Evolutionary conservation across 2,113 vertebrate species (phyloP), one percentile per base, ranked within the genome.

Genomic region (Canis aureus): DNA sequence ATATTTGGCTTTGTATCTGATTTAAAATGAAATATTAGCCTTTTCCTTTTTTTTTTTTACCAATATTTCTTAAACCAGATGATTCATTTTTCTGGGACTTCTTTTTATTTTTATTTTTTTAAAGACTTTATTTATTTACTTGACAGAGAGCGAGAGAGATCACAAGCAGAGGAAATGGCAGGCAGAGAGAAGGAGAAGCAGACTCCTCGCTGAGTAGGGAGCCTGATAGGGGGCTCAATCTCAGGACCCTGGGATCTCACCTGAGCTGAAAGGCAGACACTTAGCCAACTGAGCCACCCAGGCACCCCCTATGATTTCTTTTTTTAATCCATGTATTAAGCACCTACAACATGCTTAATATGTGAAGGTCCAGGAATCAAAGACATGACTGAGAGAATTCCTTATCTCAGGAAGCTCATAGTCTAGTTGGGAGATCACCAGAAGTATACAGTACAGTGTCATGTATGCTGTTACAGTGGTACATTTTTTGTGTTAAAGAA

Each of bases 1-100:
- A 93, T 90, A 91, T 23, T 60, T 85, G 11, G 27, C 29, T 67
- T 96, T 95, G 49, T 92, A 88, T 67, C 57, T 91, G 17, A 91
- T 88, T 96, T 96, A 89, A 97, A 97, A 88, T 89, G 13, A 84
- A 59, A 78, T 91, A 11, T n/a, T 95, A 94, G 59, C 64, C n/a
- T 91, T 82, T 86, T 66, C 66, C 69, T 67, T 86, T 97, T 96
- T 69, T 35, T 93, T 71, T 93, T 90, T 51, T 53, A 95, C 9
- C 96, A 89, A 89, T 76, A 73, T 83, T 89, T 81, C 19, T 76
- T 92, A 90, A 90, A 53, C 38, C 59, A 64, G 51, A 53, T 86
- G 35, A 69, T 86, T 92, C 8, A 81, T 83, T 95, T 96, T 94
- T 81, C 73, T 94, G 29, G 38, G 29, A 95, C 81, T 89, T 23